A percentile compares a stretch with the other conserved stretches of the same genome.
These are phyloP conservation scores for Crypturellus tataupa DNA, from an alignment of 2,797 vertebrate species.

Conservation along the genomic window DNA sequence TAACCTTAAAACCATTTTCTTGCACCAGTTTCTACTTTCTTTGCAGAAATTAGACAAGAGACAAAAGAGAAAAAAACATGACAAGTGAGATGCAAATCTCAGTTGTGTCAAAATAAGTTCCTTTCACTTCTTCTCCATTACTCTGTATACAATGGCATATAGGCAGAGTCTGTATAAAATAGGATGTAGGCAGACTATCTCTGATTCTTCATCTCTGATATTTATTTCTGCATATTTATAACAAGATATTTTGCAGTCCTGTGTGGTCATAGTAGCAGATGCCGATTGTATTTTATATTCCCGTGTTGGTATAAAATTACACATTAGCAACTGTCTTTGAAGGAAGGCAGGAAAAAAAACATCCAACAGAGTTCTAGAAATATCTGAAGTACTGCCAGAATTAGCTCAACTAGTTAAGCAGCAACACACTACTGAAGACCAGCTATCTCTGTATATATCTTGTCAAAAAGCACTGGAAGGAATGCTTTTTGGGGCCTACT, in stretches of 20 bases:
- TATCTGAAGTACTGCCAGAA: not conserved
- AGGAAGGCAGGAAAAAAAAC: not conserved
- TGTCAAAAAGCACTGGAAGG: not conserved
- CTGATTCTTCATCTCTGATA: not conserved
- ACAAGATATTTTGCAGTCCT: not conserved
- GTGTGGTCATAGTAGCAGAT: not conserved
- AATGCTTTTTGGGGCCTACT: not conserved
- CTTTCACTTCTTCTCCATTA: not conserved
- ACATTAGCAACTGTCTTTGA: not conserved
- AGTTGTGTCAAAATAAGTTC: not conserved
- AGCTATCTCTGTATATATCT: not conserved
- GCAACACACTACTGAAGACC: not conserved
- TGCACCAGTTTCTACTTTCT: too few species aligned
- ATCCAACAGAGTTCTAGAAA: not conserved
- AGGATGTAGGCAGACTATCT: not conserved
- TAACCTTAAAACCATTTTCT: too few species aligned
- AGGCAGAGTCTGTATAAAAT: not conserved
- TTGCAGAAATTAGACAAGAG: too few species aligned
- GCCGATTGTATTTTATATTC: not conserved
- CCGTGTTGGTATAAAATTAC: not conserved
- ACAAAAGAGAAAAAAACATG: not conserved
- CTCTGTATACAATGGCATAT: not conserved
- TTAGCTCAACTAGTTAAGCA: not conserved
- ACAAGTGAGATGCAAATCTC: not conserved
- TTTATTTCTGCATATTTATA: not conserved